A percentile compares a stretch with the other conserved stretches of the same genome.
These are phyloP conservation scores for Tribolium freemani DNA, from an alignment of 2,888 invertebrate species.

Conservation along the genomic window DNA sequence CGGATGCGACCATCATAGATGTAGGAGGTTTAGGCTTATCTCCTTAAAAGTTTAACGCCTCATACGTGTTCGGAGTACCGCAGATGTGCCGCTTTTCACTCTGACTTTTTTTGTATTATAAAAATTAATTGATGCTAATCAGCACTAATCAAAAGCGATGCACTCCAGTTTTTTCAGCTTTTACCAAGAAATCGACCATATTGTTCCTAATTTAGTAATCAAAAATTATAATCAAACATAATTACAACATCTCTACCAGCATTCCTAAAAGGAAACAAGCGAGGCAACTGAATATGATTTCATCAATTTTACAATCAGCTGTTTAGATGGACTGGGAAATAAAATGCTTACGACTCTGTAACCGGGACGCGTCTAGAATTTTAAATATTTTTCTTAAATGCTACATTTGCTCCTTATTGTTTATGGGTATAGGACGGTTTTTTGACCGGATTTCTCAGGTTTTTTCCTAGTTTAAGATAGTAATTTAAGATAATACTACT, in stretches of 20 bases:
- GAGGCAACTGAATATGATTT: neutral
- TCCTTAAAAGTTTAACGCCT: conserved; percentile 50
- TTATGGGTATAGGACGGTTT: too few relatives aligned
- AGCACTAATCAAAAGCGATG: neutral
- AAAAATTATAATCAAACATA: neutral
- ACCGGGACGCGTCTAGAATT: too few relatives aligned
- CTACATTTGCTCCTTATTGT: too few relatives aligned
- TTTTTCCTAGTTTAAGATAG: too few relatives aligned
- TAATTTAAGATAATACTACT: too few relatives aligned
- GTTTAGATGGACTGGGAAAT: too few relatives aligned
- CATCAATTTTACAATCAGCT: neutral
- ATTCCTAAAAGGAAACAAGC: neutral
- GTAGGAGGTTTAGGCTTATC: conserved; percentile 54
- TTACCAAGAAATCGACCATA: neutral
- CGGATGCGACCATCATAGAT: conserved; percentile 51
- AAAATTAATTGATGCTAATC: neutral
- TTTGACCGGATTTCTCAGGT: too few relatives aligned
- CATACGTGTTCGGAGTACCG: conserved; percentile 34
- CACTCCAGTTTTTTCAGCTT: neutral
- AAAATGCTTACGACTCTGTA: too few relatives aligned
- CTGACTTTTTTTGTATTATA: neutral
- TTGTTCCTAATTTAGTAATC: neutral
- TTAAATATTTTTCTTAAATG: too few relatives aligned
- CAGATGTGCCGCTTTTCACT: neutral
- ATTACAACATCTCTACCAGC: neutral